Conservation (phyloP, 2,113 vertebrate species). For the Chionodraco myersi region DNA sequence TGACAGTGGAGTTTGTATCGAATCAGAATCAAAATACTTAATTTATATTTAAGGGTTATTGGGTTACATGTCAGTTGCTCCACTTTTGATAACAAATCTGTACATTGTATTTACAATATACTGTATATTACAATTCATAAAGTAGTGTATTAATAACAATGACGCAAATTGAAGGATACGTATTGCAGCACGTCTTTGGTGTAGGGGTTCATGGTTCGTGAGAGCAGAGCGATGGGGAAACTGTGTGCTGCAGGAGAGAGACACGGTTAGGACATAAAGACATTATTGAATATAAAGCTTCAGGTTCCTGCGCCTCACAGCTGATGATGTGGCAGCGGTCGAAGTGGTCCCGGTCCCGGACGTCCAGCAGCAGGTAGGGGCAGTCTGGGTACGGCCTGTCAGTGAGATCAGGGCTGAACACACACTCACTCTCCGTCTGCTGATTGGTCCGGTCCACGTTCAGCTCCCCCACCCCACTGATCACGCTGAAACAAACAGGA, state of each 20-base stretch:
- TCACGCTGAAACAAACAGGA: constrained; percentile 82
- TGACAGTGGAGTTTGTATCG: no score
- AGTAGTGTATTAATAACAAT: no score
- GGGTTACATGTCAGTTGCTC: no score
- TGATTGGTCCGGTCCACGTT: constrained; percentile 83
- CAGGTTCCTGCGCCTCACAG: constrained; percentile 74
- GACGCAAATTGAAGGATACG: constrained; percentile 88
- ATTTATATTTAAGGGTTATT: no score
- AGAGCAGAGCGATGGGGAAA: constrained; percentile 89
- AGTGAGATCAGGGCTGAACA: constrained; percentile 17
- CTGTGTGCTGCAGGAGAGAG: constrained; percentile 84
- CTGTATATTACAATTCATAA: no score
- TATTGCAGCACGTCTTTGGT: constrained; percentile 91
- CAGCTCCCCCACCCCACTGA: constrained; percentile 93
- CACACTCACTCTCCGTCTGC: constrained; percentile 36
- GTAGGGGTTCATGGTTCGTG: constrained; percentile 94
- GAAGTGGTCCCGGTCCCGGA: constrained; percentile 89
- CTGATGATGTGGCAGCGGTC: constrained; percentile 92
- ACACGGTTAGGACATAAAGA: not conserved
- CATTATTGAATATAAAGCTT: no score
- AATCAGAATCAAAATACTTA: no score
- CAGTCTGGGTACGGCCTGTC: constrained; percentile 90
- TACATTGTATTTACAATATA: no score
- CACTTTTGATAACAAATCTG: no score
- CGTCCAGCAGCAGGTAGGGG: constrained; percentile 94